These are phyloP conservation scores for Pelecanus crispus DNA, from an alignment of 2,113 vertebrate genomes.

Conservation along the genomic window DNA sequence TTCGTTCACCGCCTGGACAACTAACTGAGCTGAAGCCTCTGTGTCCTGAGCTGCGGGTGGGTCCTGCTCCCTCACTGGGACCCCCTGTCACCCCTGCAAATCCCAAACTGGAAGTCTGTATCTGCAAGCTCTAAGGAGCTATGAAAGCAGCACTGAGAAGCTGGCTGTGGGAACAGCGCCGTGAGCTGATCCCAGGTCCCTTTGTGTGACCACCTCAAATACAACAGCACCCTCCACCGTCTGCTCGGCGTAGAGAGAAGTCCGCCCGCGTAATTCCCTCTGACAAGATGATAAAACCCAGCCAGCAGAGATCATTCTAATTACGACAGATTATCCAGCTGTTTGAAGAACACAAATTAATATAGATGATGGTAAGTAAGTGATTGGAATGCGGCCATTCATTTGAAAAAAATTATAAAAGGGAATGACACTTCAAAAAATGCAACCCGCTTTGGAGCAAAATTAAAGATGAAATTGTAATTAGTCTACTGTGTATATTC, in stretches of 20 bases:
- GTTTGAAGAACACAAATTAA: slow-evolving; percentile 16
- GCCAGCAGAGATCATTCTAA: not conserved
- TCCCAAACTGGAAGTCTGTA: not conserved
- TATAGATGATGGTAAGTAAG: slow-evolving; percentile 16
- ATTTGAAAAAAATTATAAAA: not conserved
- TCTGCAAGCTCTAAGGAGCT: not conserved
- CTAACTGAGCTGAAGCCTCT: not conserved
- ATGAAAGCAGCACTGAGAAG: not conserved
- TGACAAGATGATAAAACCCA: slow-evolving; percentile 10
- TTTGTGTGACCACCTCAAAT: not conserved
- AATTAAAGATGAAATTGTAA: slow-evolving; percentile 40
- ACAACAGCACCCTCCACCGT: slow-evolving; percentile 72
- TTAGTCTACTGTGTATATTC: slow-evolving; percentile 9
- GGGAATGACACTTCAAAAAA: slow-evolving; percentile 12
- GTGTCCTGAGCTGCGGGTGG: not conserved
- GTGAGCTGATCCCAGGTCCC: fast-evolving
- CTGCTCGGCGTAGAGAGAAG: not conserved
- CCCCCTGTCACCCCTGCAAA: not conserved
- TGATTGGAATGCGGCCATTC: not conserved
- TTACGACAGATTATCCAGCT: slow-evolving; percentile 17
- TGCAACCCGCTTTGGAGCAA: not conserved
- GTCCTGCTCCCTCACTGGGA: not conserved
- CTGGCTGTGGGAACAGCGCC: not conserved
- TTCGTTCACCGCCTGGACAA: not conserved
- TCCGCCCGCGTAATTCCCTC: not conserved